Evolutionary conservation across 2,797 vertebrate species (phyloP).

Genomic region (Carapus acus): DNA sequence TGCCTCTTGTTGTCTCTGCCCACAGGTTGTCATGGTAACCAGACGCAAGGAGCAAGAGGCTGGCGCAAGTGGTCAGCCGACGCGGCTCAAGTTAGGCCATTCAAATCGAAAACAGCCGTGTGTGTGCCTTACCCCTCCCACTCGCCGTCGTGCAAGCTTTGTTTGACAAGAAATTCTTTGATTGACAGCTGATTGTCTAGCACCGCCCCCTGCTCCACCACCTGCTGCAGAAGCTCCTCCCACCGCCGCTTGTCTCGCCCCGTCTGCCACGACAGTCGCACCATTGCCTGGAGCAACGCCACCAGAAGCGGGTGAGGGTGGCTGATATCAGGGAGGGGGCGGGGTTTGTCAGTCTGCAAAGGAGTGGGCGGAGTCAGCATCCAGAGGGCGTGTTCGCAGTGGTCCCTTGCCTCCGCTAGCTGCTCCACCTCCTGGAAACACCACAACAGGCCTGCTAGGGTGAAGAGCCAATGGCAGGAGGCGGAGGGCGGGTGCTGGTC

Average conservation of each 20-base stretch:
- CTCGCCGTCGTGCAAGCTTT: slow-evolving; percentile 72
- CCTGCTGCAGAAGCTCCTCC: slow-evolving; percentile 76
- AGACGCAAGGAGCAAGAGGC: background rate
- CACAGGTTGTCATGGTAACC: slow-evolving; percentile 26
- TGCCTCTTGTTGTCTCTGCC: slow-evolving; percentile 10
- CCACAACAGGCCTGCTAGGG: slow-evolving; percentile 78
- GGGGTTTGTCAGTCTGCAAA: slow-evolving; percentile 13
- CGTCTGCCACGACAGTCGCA: slow-evolving; percentile 87
- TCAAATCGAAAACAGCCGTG: background rate
- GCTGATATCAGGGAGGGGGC: slow-evolving; percentile 21
- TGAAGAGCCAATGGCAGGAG: slow-evolving; percentile 75
- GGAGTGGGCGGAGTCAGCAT: slow-evolving; percentile 63
- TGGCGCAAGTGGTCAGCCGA: too few relatives aligned
- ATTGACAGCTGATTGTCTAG: slow-evolving; percentile 74
- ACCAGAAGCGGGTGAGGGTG: slow-evolving; percentile 75
- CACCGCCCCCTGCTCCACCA: slow-evolving; percentile 72
- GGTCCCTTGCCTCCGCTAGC: slow-evolving; percentile 77
- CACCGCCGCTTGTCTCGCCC: slow-evolving; percentile 85
- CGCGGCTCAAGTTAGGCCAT: too few relatives aligned
- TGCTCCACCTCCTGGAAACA: slow-evolving; percentile 88
- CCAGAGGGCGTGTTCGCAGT: slow-evolving; percentile 80
- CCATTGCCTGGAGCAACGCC: slow-evolving; percentile 78
- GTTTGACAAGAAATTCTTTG: slow-evolving; percentile 84
- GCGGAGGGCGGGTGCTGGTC: slow-evolving; percentile 33
- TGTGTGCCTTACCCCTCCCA: slow-evolving; percentile 22